phyloP scores from a whole-genome alignment of 2,797 vertebrate species.

The Nasua narica region DNA sequence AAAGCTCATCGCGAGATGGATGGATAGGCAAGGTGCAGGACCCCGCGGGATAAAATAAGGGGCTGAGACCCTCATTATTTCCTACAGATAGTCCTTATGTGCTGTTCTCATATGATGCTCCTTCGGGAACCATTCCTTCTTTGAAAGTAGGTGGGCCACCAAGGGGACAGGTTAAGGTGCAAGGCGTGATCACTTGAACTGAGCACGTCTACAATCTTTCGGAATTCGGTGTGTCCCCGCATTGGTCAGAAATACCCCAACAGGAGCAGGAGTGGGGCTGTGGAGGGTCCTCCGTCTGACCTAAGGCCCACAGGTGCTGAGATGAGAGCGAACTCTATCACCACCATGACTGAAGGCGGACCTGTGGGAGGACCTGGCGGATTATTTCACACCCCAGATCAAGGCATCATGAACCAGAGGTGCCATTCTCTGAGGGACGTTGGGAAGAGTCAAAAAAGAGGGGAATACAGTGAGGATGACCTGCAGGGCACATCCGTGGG shows the following conservation, averaged over 20 bases:
- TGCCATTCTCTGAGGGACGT: not conserved
- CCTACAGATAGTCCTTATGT: not conserved
- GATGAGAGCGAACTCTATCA: accelerated
- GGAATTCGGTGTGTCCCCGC: accelerated
- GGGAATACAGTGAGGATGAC: accelerated
- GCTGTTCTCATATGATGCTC: accelerated
- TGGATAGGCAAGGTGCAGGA: accelerated
- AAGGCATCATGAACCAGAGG: accelerated
- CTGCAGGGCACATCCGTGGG: too few relatives aligned
- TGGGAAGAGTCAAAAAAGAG: not conserved
- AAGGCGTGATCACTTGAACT: accelerated
- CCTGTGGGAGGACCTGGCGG: not conserved
- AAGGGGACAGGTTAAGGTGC: accelerated
- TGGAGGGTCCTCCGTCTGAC: not conserved
- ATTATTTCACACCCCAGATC: not conserved
- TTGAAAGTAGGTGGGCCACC: accelerated
- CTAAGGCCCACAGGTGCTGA: not conserved
- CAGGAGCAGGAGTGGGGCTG: accelerated
- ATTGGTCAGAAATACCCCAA: accelerated
- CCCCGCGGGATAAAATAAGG: accelerated
- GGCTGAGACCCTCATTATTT: accelerated
- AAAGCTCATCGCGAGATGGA: too few relatives aligned
- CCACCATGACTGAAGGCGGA: too few relatives aligned
- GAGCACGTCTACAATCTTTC: accelerated
- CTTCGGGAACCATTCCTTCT: not conserved